Conservation (phyloP, 2,888 invertebrate species). For the Clusia tigrina region DNA sequence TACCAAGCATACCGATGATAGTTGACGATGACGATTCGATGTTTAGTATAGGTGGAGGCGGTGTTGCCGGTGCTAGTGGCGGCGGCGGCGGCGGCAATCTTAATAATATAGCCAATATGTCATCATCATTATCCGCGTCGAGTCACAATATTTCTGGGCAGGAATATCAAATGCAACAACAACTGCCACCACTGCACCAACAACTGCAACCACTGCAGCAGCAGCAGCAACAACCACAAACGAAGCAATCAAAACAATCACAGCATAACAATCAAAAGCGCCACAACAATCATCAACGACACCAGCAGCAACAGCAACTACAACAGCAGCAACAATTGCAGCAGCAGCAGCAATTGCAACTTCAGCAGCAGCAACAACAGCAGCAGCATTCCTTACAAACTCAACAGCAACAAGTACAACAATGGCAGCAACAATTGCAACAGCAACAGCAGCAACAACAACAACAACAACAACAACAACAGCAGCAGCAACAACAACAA, state of each 20-base stretch:
- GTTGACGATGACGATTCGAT: slow-evolving; percentile 70
- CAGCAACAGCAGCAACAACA: slow-evolving; percentile 39
- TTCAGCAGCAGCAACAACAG: slow-evolving; percentile 23
- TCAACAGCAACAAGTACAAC: slow-evolving; percentile 20
- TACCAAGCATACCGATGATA: slow-evolving; percentile 80
- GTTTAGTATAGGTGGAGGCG: slow-evolving; percentile 50
- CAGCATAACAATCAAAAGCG: slow-evolving; percentile 46
- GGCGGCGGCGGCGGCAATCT: slow-evolving; percentile 32
- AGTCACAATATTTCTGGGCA: slow-evolving; percentile 47
- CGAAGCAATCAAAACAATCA: slow-evolving; percentile 48
- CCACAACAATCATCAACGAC: slow-evolving; percentile 43
- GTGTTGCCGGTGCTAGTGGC: slow-evolving; percentile 39
- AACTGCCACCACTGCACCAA: too few relatives aligned
- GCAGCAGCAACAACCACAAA: slow-evolving; percentile 47
- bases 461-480: slow-evolving; percentile 37
- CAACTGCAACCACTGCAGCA: slow-evolving; percentile 30
- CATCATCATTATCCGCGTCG: slow-evolving; percentile 44
- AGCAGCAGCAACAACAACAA: slow-evolving; percentile 36
- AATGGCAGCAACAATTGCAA: slow-evolving; percentile 36
- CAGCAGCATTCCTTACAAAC: slow-evolving; percentile 17
- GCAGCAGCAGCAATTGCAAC: slow-evolving; percentile 30
- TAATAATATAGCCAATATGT: slow-evolving; percentile 39
- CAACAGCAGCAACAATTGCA: slow-evolving; percentile 34
- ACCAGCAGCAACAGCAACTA: slow-evolving; percentile 16
- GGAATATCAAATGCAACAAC: slow-evolving; percentile 43